These are phyloP conservation scores for Peromyscus nudipes DNA, from an alignment of 2,797 vertebrate genomes.

Conservation along the genomic window DNA sequence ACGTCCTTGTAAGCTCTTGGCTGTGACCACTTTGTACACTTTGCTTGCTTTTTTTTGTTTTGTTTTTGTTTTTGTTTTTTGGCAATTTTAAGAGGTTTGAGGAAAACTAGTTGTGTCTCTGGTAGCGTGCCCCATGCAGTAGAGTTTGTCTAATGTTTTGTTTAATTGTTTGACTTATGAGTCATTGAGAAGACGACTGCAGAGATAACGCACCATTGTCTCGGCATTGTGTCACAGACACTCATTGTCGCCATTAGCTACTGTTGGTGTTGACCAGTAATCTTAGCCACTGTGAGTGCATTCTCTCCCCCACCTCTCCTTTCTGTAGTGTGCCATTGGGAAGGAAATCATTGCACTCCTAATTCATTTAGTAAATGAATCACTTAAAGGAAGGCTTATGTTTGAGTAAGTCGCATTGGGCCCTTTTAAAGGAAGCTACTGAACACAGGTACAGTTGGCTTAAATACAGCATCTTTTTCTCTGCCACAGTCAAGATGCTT, in stretches of 20 bases:
- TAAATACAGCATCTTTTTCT: constrained; percentile 44
- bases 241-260: background rate
- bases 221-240: background rate
- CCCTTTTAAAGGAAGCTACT: constrained; percentile 55
- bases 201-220: background rate
- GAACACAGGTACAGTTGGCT: background rate
- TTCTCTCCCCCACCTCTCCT: background rate
- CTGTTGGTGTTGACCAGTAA: background rate
- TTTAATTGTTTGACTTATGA: background rate
- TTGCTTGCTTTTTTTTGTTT: background rate
- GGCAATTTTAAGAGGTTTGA: constrained; percentile 52
- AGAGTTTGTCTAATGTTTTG: background rate
- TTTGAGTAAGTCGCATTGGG: background rate
- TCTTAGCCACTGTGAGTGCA: background rate
- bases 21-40: background rate
- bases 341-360: constrained; percentile 15
- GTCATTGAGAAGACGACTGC: background rate
- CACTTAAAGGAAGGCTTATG: constrained; percentile 39
- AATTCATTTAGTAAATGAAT: constrained; percentile 43
- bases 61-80: background rate
- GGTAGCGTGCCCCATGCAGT: background rate
- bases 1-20: background rate
- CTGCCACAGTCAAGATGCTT: background rate
- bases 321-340: background rate
- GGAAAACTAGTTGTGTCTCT: background rate